Evolutionary conservation across 2,888 invertebrate genomes (phyloP), one percentile per base, ranked within the genome.

Genomic region (Monopis laevigella): DNA sequence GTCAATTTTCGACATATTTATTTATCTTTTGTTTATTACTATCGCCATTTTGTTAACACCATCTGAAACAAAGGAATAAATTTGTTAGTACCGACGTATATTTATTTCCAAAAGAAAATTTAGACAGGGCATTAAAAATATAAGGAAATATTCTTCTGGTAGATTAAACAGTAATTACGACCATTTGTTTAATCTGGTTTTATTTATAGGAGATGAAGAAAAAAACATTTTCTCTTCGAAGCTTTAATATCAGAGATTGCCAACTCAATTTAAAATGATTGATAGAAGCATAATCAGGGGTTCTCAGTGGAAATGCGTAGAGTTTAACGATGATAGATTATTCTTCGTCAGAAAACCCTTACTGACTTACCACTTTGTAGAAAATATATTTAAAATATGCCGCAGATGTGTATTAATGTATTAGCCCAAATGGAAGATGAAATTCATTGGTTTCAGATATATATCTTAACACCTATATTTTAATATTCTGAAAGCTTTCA

Each of bases 251-350:
- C 27, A 27, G 19, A 39, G 28, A 39, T 43, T 34, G 13, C 40
- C 17, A 17, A 29, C 40, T 40, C 40, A 43, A 40, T 43, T 43
- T 43, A 36, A 43, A 43, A 40, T 43, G 43, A 43, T 43, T 40
- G 43, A 43, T 43, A 43, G 43, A 21, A 27, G 35, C 17, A 43
- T 43, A 34, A 43, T 43, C 39, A 2, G 2, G 34, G 34, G 34
- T 2, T 2, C 10, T 36, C 36, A 19, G 36, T 36, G 21, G 36
- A 21, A 36, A 35, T 35, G 19, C 19, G 35, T 35, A n/a, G 18
- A 35, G 32, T 35, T 35, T 13, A 35, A 36, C 18, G 17, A 36
- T 17, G 32, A 32, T 32, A 32, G 32, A 32, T 32, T 10, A 10
- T 8, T 32, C 13, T 32, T 32, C 10, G 10, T 7, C 32, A 16